Base-by-base conservation (phyloP, 2,888 invertebrate genomes). In the Pachymerium ferrugineum region DNA sequence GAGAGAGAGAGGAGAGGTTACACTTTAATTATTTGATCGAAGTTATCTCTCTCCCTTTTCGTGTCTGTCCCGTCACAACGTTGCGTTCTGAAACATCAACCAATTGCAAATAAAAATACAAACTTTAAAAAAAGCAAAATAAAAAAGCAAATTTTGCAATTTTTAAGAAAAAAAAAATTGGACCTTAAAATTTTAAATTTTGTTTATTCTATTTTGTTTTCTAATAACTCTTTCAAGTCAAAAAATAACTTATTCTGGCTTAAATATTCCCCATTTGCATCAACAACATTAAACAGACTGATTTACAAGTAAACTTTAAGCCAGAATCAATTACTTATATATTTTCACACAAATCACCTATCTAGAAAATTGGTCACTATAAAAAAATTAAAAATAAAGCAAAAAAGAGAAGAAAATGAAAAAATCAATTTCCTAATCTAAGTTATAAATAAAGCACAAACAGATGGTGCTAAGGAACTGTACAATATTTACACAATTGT, bases 381-480 rank as follows among this genome's bases (percentile, higher is more conserved):
- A 62, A 28, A 62, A 62, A 62, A 62, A 62, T 28, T 28, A 62
- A 25, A n/a, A n/a, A n/a, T n/a, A n/a, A 62, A 25, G 25, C 25
- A 62, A n/a, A 62, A 62, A 22, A 22, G 28, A 54, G 22, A 25
- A 28, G 3, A 62, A 28, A 62, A 6, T 6, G 14, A 62, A 22
- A 62, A 25, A 4, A 22, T 25, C 25, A 25, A n/a, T n/a, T n/a
- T n/a, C n/a, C 28, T 28, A 62, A 25, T 10, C 62, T 62, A 62
- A 62, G 1, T 54, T 25, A 62, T 62, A 62, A 62, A 62, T 62
- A 62, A 62, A 62, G 62, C 62, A 62, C 62, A 62, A 62, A 28
- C 14, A 62, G 62, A 62, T 28, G 47, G 16, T 22, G 10, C 22
- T 62, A 62, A 22, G 5, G 62, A 25, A 62, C 62, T 62, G 62